phyloP scores from a whole-genome alignment of 2,113 vertebrate species.

The Diadophis punctatus region DNA sequence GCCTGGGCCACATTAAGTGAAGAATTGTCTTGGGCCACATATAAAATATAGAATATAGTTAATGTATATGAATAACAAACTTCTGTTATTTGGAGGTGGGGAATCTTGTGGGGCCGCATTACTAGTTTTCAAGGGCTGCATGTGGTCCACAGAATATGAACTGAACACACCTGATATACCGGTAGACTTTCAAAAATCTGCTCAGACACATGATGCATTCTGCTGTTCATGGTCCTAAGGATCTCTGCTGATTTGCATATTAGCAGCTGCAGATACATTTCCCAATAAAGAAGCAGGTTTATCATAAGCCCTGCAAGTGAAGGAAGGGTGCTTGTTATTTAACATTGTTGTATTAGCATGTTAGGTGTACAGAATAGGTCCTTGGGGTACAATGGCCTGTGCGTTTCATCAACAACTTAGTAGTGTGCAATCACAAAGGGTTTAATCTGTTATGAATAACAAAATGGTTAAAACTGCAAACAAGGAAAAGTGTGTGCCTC shows the following conservation, averaged over 20 bases:
- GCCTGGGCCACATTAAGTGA: too few species aligned
- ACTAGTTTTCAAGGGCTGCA: too few species aligned
- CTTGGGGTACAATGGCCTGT: background rate
- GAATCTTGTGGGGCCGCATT: too few species aligned
- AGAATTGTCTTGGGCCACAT: too few species aligned
- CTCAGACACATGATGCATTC: background rate
- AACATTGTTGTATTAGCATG: background rate
- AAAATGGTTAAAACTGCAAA: background rate
- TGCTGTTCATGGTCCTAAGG: background rate
- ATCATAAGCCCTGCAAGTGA: background rate
- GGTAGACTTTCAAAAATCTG: background rate
- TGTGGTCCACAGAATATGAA: too few species aligned
- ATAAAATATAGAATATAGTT: too few species aligned
- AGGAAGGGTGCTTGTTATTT: background rate
- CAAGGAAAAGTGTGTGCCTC: background rate
- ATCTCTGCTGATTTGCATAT: background rate
- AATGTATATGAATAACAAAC: too few species aligned
- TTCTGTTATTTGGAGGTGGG: too few species aligned
- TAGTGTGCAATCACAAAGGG: background rate
- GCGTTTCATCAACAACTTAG: background rate
- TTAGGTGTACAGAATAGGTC: background rate
- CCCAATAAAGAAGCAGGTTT: background rate
- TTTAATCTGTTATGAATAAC: background rate
- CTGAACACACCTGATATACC: too few species aligned
- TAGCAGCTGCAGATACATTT: background rate